Conservation (phyloP, 2,888 invertebrate species). For the Clunio marinus region DNA sequence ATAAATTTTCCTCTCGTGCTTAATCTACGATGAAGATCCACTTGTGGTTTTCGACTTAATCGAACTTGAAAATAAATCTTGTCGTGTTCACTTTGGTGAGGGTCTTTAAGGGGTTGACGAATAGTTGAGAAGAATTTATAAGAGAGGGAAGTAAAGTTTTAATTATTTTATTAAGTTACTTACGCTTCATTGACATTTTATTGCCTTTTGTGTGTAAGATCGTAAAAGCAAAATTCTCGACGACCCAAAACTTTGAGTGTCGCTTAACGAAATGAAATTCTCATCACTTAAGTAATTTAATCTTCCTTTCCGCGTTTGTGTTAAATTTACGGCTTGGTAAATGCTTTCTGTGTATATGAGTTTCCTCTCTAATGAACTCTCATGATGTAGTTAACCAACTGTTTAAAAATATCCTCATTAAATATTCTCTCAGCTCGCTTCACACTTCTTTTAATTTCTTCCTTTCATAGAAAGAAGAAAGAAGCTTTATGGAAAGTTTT, state of each 20-base stretch:
- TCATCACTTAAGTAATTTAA: slow-evolving; percentile 25
- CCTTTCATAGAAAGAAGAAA: not conserved
- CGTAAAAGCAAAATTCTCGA: not conserved
- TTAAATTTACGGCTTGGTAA: not conserved
- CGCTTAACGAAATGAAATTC: slow-evolving; percentile 21
- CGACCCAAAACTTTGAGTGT: not conserved
- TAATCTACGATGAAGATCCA: slow-evolving; percentile 17
- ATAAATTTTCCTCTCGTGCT: slow-evolving; percentile 13
- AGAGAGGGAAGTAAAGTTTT: slow-evolving; percentile 11
- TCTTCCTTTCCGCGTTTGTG: not conserved
- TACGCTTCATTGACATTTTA: slow-evolving; percentile 33
- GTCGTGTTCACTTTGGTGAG: not conserved
- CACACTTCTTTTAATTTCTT: slow-evolving; percentile 13
- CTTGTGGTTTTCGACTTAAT: not conserved
- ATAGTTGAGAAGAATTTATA: too few relatives aligned
- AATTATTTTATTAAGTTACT: slow-evolving; percentile 39
- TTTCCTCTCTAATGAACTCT: slow-evolving; percentile 21
- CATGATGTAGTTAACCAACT: slow-evolving; percentile 14
- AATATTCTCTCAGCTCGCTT: slow-evolving; percentile 25
- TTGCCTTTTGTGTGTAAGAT: slow-evolving; percentile 20
- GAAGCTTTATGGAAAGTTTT: not conserved
- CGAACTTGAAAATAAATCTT: slow-evolving; percentile 4
- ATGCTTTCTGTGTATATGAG: not conserved
- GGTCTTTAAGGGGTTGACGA: not conserved
- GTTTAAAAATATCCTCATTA: slow-evolving; percentile 19